These are phyloP conservation scores for Neoseiulus cucumeris DNA, from an alignment of 1,140 invertebrate genomes.

Conservation along the genomic window DNA sequence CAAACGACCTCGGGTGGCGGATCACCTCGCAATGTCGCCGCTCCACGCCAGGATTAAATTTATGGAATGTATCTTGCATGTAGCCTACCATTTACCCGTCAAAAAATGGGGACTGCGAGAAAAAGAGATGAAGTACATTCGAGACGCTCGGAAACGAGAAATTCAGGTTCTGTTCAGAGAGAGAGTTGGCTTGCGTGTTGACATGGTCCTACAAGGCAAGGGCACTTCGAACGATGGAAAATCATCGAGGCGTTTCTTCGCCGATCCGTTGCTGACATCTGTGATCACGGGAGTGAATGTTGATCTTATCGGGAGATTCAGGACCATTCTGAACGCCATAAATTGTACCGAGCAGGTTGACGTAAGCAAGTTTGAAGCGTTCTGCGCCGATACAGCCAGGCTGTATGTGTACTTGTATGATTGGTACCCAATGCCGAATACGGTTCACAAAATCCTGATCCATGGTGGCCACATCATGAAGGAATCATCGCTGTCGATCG, in stretches of 20 bases:
- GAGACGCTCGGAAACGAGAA: no score
- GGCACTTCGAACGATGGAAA: conserved; percentile 12
- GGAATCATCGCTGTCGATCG: background rate
- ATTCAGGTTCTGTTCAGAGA: no score
- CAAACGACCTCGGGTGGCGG: no score
- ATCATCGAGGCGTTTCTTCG: conserved; percentile 11
- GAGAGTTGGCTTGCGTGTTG: no score
- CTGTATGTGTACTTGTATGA: conserved; percentile 15
- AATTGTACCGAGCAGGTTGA: conserved; percentile 7
- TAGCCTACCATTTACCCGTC: no score
- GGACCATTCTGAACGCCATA: conserved; percentile 4
- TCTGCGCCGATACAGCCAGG: background rate
- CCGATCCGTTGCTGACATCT: background rate
- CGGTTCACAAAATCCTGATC: conserved; percentile 25
- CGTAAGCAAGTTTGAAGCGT: background rate
- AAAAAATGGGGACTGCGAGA: no score
- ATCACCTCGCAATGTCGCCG: no score
- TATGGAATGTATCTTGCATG: no score
- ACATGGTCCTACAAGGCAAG: no score
- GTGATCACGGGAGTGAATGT: conserved; percentile 7
- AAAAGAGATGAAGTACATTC: no score
- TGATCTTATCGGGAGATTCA: background rate
- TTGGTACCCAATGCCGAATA: conserved; percentile 26
- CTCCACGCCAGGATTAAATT: no score
- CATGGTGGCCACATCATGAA: conserved; percentile 24